Percentiles rank a stretch among this genome's conserved stretches.
Conservation (phyloP, 2,113 vertebrate genomes). For the Sylvietta virens region DNA sequence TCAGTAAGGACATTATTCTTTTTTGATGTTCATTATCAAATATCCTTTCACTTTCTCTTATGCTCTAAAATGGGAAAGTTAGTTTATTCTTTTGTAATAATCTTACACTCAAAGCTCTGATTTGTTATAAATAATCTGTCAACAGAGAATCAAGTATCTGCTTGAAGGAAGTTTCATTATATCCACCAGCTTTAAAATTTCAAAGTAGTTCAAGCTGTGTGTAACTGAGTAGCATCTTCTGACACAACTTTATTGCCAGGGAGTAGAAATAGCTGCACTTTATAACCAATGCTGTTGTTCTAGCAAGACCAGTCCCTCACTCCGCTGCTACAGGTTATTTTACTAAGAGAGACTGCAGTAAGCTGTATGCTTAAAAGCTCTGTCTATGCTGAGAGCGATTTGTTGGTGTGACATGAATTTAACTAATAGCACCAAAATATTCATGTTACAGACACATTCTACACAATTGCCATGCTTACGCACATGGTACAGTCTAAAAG, state of each 20-base stretch:
- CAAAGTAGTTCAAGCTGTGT: neutral
- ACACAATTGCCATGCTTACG: neutral
- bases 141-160: neutral
- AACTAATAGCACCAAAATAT: neutral
- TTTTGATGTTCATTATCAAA: neutral
- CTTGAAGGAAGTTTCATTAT: neutral
- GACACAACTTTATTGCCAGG: neutral
- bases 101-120: neutral
- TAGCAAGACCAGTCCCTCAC: neutral
- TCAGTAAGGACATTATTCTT: neutral
- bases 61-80: neutral
- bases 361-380: neutral
- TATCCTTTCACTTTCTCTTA: neutral
- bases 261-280: neutral
- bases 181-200: neutral
- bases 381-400: neutral
- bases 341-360: neutral
- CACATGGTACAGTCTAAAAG: neutral
- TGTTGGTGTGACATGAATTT: neutral
- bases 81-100: neutral
- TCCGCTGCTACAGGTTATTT: neutral
- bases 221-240: neutral
- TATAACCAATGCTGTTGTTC: neutral
- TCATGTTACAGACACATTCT: neutral
- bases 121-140: neutral